Conservation (phyloP, 1,140 invertebrate genomes). For the Apis mellifera region Amel_HAv3.1 CM009941.2:11837001-11837500, state of each 20-base stretch:
- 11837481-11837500: background rate
- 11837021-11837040: background rate
- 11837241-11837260: no score
- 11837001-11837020: background rate
- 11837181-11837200: no score
- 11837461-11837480: conserved; percentile 22
- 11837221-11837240: background rate
- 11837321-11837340: background rate
- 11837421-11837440: background rate
- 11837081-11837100: background rate
- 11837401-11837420: background rate
- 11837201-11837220: no score
- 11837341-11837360: background rate
- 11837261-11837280: no score
- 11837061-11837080: background rate
- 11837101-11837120: background rate
- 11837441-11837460: conserved; percentile 17
- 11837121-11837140: background rate
- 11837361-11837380: background rate
- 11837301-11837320: no score
- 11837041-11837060: background rate
- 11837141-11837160: background rate
- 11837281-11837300: no score
- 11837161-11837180: no score
- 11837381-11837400: background rate